Base-by-base conservation (phyloP, 2,797 vertebrate species). In the Nannoperca obscura region DNA sequence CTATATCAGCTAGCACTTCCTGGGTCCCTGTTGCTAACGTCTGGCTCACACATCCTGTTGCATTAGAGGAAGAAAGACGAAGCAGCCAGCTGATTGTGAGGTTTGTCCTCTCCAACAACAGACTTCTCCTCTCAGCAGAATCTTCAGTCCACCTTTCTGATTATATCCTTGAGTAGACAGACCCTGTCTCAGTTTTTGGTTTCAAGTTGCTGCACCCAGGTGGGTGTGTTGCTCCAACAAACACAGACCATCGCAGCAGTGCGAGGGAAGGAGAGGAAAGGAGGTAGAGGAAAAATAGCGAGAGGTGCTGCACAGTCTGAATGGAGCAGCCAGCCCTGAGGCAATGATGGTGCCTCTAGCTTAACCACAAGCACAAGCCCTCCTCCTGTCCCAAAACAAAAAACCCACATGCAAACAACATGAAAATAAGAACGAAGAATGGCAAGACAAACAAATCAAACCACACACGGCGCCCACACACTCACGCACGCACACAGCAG, bases 371-470 rank as follows among this genome's bases (percentile, higher is more conserved):
- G 91, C 89, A 89, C 86, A 65, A 83, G 88, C 74, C 79, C 89
- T 88, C 86, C 73, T 82, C 88, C 85, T 82, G 84, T 84, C 85
- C 84, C 88, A 80, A 87, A 90, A 91, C 86, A 91, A 84, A 89
- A 89, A 58, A 38, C 73, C 82, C 67, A 81, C 88, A 91, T 88
- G 87, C 90, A 90, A 91, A 93, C 82, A 90, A 88, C 84, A 87
- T 84, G 79, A 86, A 88, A 85, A 82, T 77, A 80, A 75, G 69
- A 86, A 83, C 78, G 68, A 78, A 84, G 81, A 90, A 81, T 59
- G 84, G 84, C 85, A 87, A 93, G 91, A 90, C 71, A 92, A 92
- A 94, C 80, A 86, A 89, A 85, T 88, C 49, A 74, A 84, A 78
- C 71, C 47, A 15, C 80, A 83, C 64, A 81, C 50, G 17, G 62